Evolutionary conservation across 2,113 vertebrate species (phyloP), one percentile per base, ranked within the genome.

Genomic region (Notarius quadriscutis): DNA sequence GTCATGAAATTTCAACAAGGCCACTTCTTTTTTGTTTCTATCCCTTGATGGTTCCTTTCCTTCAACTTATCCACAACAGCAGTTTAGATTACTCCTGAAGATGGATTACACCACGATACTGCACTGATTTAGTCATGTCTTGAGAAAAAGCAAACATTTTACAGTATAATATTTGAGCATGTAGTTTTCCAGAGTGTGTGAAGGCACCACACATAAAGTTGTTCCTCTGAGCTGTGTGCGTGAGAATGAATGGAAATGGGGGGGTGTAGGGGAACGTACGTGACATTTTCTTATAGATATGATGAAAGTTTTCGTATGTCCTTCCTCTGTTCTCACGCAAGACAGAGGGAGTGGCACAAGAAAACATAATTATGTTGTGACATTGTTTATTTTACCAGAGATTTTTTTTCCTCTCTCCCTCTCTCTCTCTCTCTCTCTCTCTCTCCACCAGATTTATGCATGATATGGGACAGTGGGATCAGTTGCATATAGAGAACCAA

Each of bases 291-390:
- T 5, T 78, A 48, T 15, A 60, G 72, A 65, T 78, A 63, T 18
- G 17, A 50, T 18, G 6, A 78, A 25, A 27, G 25, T 60, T 79
- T 57, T 50, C n/a, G 48, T 25, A 12, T 11, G 12, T 10, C 48
- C n/a, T 75, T 60, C 55, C 30, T 60, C 30, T n/a, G 30, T n/a
- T 78, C 57, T 78, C 74, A 86, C 85, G 77, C 77, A 86, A 86
- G 30, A 51, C 12, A 58, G 22, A 27, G 50, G 60, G 62, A 79
- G 27, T 27, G 34, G 15, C 62, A n/a, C 71, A 41, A 57, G 22
- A 25, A 63, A 14, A 2, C 1, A 20, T 48, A 72, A 20, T 48
- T 41, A 17, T 51, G 34, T 22, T 9, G 1, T 22, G 20, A 53
- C 22, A 77, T 9, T 75, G 74, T 53, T 14, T 77, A 51, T 51